Evolutionary conservation across 2,888 invertebrate genomes (phyloP).

Genomic region (Blera fallax): DNA sequence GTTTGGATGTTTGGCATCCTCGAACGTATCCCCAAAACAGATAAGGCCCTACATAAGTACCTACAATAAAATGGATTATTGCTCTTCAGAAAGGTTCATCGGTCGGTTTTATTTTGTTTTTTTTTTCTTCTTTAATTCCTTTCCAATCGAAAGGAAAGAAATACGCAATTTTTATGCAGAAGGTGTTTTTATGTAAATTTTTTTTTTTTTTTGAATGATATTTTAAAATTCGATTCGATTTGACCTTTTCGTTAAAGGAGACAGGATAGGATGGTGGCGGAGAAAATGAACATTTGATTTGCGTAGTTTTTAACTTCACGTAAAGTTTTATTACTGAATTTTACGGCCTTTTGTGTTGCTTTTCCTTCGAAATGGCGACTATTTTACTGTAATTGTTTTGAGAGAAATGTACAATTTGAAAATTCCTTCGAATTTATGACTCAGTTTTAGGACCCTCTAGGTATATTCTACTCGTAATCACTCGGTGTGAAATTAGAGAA

Average conservation of each 20-base stretch:
- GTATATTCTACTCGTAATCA: slow-evolving; percentile 22
- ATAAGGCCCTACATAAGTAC: slow-evolving; percentile 41
- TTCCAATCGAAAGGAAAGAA: slow-evolving; percentile 28
- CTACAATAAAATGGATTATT: slow-evolving; percentile 53
- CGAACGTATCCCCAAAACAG: slow-evolving; percentile 14
- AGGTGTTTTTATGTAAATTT: slow-evolving; percentile 61
- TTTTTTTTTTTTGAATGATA: slow-evolving; percentile 21
- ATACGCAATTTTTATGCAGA: slow-evolving; percentile 51
- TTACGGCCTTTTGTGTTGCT: slow-evolving; percentile 1
- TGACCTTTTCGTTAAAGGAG: slow-evolving; percentile 23
- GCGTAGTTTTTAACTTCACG: slow-evolving; percentile 29
- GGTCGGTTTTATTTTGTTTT: background rate
- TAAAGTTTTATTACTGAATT: slow-evolving; percentile 34
- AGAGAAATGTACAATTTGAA: background rate
- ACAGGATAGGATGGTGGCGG: background rate
- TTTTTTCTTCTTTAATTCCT: slow-evolving; percentile 33
- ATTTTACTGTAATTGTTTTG: slow-evolving; percentile 44
- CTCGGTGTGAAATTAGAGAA: slow-evolving; percentile 2
- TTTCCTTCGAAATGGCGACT: background rate
- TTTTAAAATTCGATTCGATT: slow-evolving; percentile 40
- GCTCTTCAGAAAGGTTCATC: slow-evolving; percentile 27
- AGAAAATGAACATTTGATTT: slow-evolving; percentile 52
- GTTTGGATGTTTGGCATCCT: slow-evolving; percentile 8
- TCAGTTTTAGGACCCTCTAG: background rate
- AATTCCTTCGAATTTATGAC: slow-evolving; percentile 4